Base-by-base conservation (phyloP, 2,113 vertebrate genomes). In the Synchiropus splendidus region DNA sequence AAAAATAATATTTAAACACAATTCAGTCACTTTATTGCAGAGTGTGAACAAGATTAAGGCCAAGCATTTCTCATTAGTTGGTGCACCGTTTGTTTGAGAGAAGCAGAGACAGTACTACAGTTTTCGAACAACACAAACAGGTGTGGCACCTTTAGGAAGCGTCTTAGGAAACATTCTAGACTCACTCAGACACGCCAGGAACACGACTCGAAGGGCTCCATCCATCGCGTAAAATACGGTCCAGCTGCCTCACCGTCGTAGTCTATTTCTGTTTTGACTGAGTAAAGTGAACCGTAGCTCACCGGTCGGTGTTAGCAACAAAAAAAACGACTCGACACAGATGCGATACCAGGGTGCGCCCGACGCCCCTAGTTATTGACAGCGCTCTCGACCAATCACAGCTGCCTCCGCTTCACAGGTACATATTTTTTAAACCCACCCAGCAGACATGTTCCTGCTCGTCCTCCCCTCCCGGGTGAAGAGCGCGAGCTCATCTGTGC, bases 171-270 rank as follows among this genome's bases (percentile, higher is more conserved):
- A 27, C 10, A 6, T 12, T 12, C 18, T 5, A n/a, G 14, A 82
- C 79, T 83, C 45, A 83, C 83, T 53, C 2, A 58, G 5, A 51
- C 46, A 67, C 9, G 69, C 8, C 48, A 31, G 72, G 34, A 39
- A 5, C 14, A 6, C 53, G 10, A 0, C 9, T 3, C 9, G 10
- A 45, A n/a, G 51, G 50, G 12, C 16, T 46, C 11, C 21, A 39
- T 52, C 49, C 64, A 64, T 67, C 1, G 9, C 18, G 15, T 10
- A 18, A 2, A 14, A 3, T 10, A 33, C 1, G 0, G 3, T 4
- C 2, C 10, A 6, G 13, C 3, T 1, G 2, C 18, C 4, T 1
- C 4, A 9, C 8, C 14, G 16, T 11, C 42, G 1, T 18, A 17
- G 4, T 17, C 1, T 3, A 5, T 18, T 1, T 3, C 12, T 11